Base-by-base conservation (phyloP, 2,797 vertebrate genomes). In the Gastrophryne carolinensis region DNA sequence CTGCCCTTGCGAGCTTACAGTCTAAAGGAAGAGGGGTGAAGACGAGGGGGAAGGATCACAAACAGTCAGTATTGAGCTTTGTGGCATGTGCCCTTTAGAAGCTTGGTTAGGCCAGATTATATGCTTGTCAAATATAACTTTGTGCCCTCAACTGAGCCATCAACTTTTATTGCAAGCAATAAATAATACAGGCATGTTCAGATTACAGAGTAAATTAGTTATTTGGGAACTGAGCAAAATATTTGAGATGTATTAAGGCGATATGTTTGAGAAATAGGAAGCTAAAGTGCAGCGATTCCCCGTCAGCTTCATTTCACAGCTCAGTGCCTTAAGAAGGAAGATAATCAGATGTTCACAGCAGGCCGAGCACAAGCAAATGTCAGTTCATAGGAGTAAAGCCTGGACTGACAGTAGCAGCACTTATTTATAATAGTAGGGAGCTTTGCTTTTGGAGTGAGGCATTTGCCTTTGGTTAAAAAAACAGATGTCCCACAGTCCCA, bases 281-380 rank as follows among this genome's bases (percentile, higher is more conserved):
- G 27, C 34, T 34, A 67, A 52, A 15, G 39, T 35, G 64, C 30
- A 67, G 34, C 39, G 64, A 35, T 67, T 53, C 30, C 54, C 21
- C 2, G 26, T 65, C 41, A 50, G 21, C 44, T 65, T 52, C 34
- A 70, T 58, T 70, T 70, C 67, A 70, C 67, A 57, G 67, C 67
- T 70, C 35, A 54, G 53, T 70, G 50, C 49, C 50, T n/a, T 54
- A 39, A 56, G 32, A 54, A 35, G 8, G 23, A 23, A 54, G 50
- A 54, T 54, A 50, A 68, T 68, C 65, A 39, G 65, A 68, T 68
- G 56, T 56, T 68, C 65, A 68, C 65, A 68, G 65, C 65, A 27
- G n/a, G 65, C 65, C 50, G 41, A 68, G 34, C 5, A 24, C 65
- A 32, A 68, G 53, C 65, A 56, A 68, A 68, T 37, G 50, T 8